Percentiles rank a stretch among this genome's conserved stretches.
These are phyloP conservation scores for Leptobrachium leishanense DNA, from an alignment of 2,113 vertebrate species.

Conservation along the genomic window DNA sequence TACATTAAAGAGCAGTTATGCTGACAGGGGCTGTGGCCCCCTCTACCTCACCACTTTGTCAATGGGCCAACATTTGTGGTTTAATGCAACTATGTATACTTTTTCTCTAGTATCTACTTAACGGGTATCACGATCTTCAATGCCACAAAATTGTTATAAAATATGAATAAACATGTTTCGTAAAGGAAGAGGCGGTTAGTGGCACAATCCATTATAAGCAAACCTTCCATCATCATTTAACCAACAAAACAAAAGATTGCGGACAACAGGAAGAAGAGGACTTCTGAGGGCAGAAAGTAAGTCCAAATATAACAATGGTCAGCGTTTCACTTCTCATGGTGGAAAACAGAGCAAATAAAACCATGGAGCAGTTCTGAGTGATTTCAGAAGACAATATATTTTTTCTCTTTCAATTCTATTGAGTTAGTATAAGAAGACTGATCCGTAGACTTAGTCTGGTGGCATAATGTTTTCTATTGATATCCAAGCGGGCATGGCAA, in stretches of 20 bases:
- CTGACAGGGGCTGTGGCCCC: too few relatives aligned
- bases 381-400: too few relatives aligned
- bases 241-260: slow-evolving; percentile 13
- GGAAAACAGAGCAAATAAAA: neutral
- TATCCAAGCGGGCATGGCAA: too few relatives aligned
- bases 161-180: neutral
- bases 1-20: too few relatives aligned
- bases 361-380: too few relatives aligned
- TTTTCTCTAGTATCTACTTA: neutral
- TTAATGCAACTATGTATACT: neutral
- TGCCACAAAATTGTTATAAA: neutral
- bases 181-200: neutral
- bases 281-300: neutral
- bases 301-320: neutral
- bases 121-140: neutral
- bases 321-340: slow-evolving; percentile 10
- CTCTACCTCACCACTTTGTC: too few relatives aligned
- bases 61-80: neutral
- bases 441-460: too few relatives aligned
- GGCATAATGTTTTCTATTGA: too few relatives aligned
- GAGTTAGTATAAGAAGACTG: too few relatives aligned
- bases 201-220: neutral
- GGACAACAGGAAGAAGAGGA: slow-evolving; percentile 4
- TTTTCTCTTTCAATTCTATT: too few relatives aligned
- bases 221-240: neutral